Evolutionary conservation across 1,140 invertebrate species (phyloP), one percentile per base, ranked within the genome.

Genomic region (Homarus americanus): DNA sequence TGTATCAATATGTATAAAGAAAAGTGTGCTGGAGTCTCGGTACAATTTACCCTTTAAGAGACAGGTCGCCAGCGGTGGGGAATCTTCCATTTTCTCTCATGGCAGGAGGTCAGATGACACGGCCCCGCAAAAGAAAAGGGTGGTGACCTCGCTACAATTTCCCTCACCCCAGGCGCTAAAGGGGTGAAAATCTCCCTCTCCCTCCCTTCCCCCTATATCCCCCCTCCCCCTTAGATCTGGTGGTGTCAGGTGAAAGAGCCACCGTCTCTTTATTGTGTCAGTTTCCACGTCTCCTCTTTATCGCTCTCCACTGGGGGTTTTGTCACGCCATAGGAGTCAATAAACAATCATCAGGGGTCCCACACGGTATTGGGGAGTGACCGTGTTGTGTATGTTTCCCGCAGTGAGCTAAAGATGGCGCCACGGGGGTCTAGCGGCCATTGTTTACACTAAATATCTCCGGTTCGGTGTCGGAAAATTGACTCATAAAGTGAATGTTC

Each of bases 111-210:
- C 53, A 58, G 40, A 58, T 28, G 82, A 66, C 72, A 36, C n/a
- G 38, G 28, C 44, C 76, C 40, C 76, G 76, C 7, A 28, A 49
- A 44, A 75, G 69, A 75, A 85, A 75, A 28, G 83, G 69, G 83
- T 75, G 83, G 72, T 49, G 41, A 58, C 12, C 40, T 40, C 75
- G 38, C 38, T 12, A 75, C 83, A 72, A 85, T 85, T 85, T 85
- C 53, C 83, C 83, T 85, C 83, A 44, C 83, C 83, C 69, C 83
- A 73, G 83, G 83, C 83, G 83, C 41, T 73, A 72, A 85, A 73
- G 83, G 69, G 72, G 72, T 72, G 41, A 73, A 85, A 49, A 85
- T 72, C 38, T 32, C n/a, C n/a, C n/a, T n/a, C n/a, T n/a, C n/a
- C n/a, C n/a, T n/a, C n/a, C n/a, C n/a, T n/a, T n/a, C n/a, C n/a